A percentile compares a stretch with the other conserved stretches of the same genome.
Conservation (phyloP, 2,113 vertebrate species). For the Bubalus kerabau region DNA sequence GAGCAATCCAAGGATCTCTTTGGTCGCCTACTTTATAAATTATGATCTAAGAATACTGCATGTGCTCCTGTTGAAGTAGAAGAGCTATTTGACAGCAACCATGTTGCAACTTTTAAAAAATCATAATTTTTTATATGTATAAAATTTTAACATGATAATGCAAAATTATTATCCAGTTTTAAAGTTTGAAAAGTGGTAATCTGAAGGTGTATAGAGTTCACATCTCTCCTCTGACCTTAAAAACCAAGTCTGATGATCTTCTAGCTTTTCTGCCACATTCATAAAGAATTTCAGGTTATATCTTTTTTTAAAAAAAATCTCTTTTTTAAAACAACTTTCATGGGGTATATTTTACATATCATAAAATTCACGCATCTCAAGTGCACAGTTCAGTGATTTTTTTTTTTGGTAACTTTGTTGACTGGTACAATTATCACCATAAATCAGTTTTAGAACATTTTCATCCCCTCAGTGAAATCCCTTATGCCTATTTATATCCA, state of each 20-base stretch:
- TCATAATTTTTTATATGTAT: neutral
- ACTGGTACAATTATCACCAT: neutral
- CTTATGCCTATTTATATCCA: neutral
- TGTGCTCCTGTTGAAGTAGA: neutral
- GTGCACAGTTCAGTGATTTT: neutral
- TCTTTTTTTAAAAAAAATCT: neutral
- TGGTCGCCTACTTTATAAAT: neutral
- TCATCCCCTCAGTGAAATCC: neutral
- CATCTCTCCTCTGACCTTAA: neutral
- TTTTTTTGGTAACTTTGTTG: neutral
- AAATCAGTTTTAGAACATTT: neutral
- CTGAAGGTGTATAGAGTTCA: neutral
- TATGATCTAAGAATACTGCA: neutral
- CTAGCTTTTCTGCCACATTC: neutral
- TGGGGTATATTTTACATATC: neutral
- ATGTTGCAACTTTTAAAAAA: neutral
- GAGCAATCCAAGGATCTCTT: neutral
- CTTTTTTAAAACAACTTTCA: neutral
- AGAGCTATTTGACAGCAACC: neutral
- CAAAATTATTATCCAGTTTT: neutral
- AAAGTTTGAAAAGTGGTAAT: neutral
- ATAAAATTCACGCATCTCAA: neutral
- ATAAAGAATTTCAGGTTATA: neutral
- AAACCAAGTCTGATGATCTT: neutral
- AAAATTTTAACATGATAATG: neutral